These are phyloP conservation scores for Panurus biarmicus DNA, from an alignment of 2,113 vertebrate species.

Conservation along the genomic window DNA sequence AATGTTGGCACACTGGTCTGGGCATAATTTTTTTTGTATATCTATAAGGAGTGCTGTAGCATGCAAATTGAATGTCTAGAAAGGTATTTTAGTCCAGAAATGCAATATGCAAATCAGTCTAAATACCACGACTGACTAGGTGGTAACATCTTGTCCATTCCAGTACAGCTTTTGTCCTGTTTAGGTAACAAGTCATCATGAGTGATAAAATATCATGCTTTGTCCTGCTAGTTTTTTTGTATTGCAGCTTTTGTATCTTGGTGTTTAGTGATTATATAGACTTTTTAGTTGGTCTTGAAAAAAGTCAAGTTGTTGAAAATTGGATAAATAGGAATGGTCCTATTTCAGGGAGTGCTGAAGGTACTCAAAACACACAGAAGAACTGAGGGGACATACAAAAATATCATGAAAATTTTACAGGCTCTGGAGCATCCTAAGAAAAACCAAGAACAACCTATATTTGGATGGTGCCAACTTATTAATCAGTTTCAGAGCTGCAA, in stretches of 20 bases:
- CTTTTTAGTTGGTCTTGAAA: background rate
- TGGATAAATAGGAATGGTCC: background rate
- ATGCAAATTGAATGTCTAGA: background rate
- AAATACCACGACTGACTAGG: background rate
- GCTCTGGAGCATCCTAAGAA: background rate
- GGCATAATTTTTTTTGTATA: background rate
- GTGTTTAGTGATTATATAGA: background rate
- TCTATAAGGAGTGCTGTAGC: background rate
- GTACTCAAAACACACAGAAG: background rate
- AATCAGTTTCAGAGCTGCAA: background rate
- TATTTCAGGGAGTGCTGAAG: background rate
- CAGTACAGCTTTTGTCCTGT: background rate
- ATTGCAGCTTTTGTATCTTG: background rate
- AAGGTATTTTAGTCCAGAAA: background rate
- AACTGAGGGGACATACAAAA: fast-evolving
- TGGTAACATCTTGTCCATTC: background rate
- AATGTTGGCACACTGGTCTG: background rate
- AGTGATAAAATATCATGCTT: background rate
- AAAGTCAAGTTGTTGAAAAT: background rate
- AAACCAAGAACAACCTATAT: background rate
- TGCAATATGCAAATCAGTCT: background rate
- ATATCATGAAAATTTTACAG: background rate
- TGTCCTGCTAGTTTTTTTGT: background rate
- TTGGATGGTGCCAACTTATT: background rate
- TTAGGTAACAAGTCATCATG: background rate